Percentiles rank a stretch among this genome's conserved stretches.
Conservation (phyloP, 1,140 invertebrate species). For the Drosophila kikkawai region DNA sequence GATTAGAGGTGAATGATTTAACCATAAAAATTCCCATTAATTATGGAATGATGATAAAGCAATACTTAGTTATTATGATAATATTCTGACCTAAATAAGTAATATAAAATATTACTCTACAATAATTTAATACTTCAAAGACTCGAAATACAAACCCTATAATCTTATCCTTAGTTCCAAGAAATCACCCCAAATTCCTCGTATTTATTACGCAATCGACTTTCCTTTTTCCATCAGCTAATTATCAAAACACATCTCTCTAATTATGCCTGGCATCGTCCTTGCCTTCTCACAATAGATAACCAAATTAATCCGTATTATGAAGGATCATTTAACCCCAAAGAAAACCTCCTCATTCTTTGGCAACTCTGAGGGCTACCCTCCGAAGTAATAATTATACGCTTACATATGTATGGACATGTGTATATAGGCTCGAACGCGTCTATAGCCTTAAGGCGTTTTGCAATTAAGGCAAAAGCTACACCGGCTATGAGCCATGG, state of each 20-base stretch:
- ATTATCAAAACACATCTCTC: constrained; percentile 1
- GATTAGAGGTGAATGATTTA: too few species aligned
- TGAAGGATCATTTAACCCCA: constrained; percentile 3
- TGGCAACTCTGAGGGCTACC: constrained; percentile 8
- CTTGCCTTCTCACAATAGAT: constrained; percentile 2
- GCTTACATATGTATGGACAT: constrained; percentile 19
- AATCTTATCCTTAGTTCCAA: background rate
- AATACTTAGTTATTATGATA: too few species aligned
- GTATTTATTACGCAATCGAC: background rate
- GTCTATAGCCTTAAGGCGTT: constrained; percentile 51
- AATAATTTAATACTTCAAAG: background rate
- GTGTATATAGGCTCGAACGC: constrained; percentile 19
- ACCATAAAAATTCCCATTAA: too few species aligned
- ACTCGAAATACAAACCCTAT: background rate
- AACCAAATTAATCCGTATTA: constrained; percentile 19
- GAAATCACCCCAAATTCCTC: too few species aligned
- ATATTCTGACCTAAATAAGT: too few species aligned
- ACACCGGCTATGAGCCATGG: constrained; percentile 19
- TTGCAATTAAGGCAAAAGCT: constrained; percentile 64
- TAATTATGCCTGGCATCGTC: constrained; percentile 5
- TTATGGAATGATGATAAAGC: too few species aligned
- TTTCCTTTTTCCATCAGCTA: background rate
- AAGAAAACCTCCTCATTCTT: constrained; percentile 3
- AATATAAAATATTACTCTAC: background rate
- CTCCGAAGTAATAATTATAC: constrained; percentile 25